Percentiles rank a stretch among this genome's conserved stretches.
Conservation (phyloP, 2,888 invertebrate genomes). For the Thalpophila matura region DNA sequence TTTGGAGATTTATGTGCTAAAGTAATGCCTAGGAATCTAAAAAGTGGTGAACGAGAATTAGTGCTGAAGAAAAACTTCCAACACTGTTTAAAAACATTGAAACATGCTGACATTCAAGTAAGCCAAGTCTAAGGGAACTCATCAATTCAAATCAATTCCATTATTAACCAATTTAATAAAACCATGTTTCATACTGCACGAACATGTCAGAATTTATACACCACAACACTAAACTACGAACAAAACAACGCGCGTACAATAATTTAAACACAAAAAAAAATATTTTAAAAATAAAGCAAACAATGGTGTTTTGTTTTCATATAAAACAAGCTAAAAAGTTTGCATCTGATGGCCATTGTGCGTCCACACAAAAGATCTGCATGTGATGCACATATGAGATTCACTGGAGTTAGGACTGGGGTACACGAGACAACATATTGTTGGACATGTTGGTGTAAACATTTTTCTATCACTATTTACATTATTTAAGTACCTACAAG, state of each 20-base stretch:
- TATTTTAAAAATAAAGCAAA: conserved; percentile 54
- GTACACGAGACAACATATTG: background rate
- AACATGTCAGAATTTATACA: background rate
- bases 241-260: background rate
- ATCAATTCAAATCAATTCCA: no score
- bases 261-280: conserved; percentile 36
- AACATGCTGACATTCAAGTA: no score
- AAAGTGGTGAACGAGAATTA: no score
- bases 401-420: conserved; percentile 14
- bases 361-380: conserved; percentile 64
- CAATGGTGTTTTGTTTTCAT: conserved; percentile 69
- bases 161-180: no score
- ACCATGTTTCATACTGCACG: no score
- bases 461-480: background rate
- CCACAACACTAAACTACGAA: conserved; percentile 6
- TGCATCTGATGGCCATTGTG: conserved; percentile 71
- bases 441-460: background rate
- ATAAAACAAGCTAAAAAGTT: conserved; percentile 71
- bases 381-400: conserved; percentile 63
- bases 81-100: no score
- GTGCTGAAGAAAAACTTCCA: no score
- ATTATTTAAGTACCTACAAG: no score
- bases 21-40: no score
- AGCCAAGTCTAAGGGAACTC: no score
- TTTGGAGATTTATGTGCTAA: no score